phyloP scores from a whole-genome alignment of 23 tunicate genomes.

The Trididemnum nubilum region DNA sequence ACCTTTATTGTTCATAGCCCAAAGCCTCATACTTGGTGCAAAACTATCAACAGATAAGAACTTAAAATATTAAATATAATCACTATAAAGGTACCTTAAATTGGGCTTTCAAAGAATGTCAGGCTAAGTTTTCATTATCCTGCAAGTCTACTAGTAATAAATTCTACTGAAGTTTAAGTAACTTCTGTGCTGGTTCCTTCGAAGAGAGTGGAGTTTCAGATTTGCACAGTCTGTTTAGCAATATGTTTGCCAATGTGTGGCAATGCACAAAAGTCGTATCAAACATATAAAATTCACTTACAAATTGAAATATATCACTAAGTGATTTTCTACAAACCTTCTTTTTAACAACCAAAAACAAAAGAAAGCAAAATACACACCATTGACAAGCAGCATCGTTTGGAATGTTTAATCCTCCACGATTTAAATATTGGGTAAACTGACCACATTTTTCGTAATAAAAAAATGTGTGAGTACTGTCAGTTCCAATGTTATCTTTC shows the following conservation, averaged over 20 bases:
- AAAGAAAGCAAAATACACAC: background rate
- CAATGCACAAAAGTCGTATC: background rate
- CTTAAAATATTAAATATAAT: no score
- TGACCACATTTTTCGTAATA: background rate
- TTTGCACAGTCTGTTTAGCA: conserved; percentile 2
- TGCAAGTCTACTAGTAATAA: background rate
- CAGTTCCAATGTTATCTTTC: background rate
- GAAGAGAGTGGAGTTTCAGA: background rate
- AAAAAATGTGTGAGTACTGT: background rate
- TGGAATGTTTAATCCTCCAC: conserved; percentile 7
- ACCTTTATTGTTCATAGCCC: no score
- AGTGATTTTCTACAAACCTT: background rate
- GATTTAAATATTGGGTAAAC: background rate
- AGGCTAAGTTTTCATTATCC: no score
- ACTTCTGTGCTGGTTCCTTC: background rate
- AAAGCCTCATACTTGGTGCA: no score
- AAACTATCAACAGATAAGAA: no score
- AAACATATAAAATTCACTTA: conserved; percentile 1
- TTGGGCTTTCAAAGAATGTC: no score
- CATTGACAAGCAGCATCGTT: conserved; percentile 9
- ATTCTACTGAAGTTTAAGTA: background rate
- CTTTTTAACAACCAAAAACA: background rate
- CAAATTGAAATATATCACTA: background rate
- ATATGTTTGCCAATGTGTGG: background rate
- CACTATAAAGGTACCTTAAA: no score